Conservation (phyloP, 2,113 vertebrate genomes). For the Sula dactylatra region DNA sequence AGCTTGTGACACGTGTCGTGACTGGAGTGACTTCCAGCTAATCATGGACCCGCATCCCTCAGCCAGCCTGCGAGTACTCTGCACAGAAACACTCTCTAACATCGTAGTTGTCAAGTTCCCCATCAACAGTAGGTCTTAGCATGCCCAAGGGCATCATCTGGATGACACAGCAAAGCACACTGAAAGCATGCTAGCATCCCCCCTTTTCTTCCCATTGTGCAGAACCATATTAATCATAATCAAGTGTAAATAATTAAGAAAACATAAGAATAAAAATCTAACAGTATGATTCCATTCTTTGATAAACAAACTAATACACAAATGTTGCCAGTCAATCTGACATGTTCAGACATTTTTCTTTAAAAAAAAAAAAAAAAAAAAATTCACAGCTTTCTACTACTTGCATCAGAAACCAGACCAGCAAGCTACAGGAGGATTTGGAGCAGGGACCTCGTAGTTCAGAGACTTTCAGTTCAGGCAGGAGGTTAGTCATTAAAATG, state of each 20-base stretch:
- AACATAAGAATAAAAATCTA: not conserved
- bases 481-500: slow-evolving; percentile 25
- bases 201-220: not conserved
- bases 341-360: not conserved
- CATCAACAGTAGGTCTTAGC: rapidly evolving
- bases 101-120: not conserved
- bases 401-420: not conserved
- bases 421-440: not conserved
- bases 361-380: not conserved
- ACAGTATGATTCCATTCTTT: not conserved
- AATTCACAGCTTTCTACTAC: not conserved
- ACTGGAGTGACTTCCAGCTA: not conserved
- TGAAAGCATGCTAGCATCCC: not conserved
- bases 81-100: not conserved
- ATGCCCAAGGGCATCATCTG: not conserved
- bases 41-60: not conserved
- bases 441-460: not conserved
- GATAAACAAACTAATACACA: not conserved
- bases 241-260: not conserved
- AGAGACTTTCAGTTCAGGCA: not conserved
- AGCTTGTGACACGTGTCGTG: rapidly evolving
- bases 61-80: not conserved
- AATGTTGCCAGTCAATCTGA: not conserved
- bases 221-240: not conserved
- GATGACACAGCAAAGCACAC: not conserved